Evolutionary conservation across 2,797 vertebrate genomes (phyloP).

Genomic region (Typhlichthys eigenmanni): DNA sequence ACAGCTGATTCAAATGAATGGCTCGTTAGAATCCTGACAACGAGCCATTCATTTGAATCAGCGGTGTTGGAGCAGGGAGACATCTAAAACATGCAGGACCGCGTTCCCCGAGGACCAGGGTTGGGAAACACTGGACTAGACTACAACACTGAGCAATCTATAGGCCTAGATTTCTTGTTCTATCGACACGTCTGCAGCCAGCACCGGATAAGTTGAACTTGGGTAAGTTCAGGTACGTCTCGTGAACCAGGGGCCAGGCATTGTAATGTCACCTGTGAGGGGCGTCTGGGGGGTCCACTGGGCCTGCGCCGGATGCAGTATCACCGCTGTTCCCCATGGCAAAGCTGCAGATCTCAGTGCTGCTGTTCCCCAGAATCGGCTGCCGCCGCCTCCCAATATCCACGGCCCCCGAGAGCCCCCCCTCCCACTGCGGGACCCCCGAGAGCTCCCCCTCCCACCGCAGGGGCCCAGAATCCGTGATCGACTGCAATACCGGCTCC

Average conservation of each 20-base stretch:
- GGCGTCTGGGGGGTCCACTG: constrained; percentile 48
- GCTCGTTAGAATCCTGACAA: too few relatives aligned
- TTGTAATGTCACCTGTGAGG: constrained; percentile 48
- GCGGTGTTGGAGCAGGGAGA: too few relatives aligned
- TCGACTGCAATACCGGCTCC: constrained; percentile 56
- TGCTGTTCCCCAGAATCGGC: constrained; percentile 34
- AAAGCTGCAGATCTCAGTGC: constrained; percentile 48
- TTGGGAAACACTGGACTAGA: too few relatives aligned
- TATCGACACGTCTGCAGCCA: too few relatives aligned
- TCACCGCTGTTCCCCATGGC: constrained; percentile 49
- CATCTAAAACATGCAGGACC: too few relatives aligned
- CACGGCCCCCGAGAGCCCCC: constrained; percentile 39
- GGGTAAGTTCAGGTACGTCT: too few relatives aligned
- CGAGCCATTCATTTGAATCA: too few relatives aligned
- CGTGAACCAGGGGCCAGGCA: not conserved
- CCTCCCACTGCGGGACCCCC: constrained; percentile 45
- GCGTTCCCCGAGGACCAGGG: too few relatives aligned
- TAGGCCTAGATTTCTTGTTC: too few relatives aligned
- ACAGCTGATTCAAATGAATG: too few relatives aligned
- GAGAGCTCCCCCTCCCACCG: constrained; percentile 53
- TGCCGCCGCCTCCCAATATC: constrained; percentile 46
- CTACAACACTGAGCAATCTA: too few relatives aligned
- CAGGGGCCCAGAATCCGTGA: constrained; percentile 40
- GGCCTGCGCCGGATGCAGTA: constrained; percentile 28
- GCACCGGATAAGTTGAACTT: too few relatives aligned